These are phyloP conservation scores for Monopterus albus DNA, from an alignment of 2,113 vertebrate species.

Conservation along the genomic window DNA sequence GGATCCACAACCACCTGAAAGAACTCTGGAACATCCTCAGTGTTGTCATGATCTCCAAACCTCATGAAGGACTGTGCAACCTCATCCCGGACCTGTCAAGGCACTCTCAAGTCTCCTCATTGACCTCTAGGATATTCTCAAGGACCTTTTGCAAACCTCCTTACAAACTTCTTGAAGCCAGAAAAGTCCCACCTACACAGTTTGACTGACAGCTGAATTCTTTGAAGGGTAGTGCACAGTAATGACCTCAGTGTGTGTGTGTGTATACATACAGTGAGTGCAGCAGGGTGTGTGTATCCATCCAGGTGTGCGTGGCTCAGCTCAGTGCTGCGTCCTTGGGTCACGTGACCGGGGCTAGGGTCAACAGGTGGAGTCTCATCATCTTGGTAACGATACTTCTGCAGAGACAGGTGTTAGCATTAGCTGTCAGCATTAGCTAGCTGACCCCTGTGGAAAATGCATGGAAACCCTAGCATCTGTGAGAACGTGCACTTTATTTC, in stretches of 20 bases:
- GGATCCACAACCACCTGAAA: too few species aligned
- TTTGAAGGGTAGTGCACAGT: conserved; percentile 1
- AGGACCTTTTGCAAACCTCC: too few species aligned
- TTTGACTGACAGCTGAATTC: not conserved
- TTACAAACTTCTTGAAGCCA: too few species aligned
- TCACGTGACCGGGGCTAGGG: conserved; percentile 80
- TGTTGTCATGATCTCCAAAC: too few species aligned
- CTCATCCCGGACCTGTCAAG: too few species aligned
- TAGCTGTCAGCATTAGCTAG: conserved; percentile 26
- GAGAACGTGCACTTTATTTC: too few species aligned
- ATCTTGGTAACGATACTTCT: conserved; percentile 86
- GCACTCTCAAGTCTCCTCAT: too few species aligned
- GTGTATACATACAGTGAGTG: conserved; percentile 76
- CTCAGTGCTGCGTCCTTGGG: conserved; percentile 72
- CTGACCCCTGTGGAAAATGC: too few species aligned
- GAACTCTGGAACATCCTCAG: too few species aligned
- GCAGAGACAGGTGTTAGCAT: conserved; percentile 32
- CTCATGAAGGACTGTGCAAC: too few species aligned
- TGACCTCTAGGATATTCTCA: not conserved
- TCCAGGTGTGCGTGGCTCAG: conserved; percentile 82
- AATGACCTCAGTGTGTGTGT: conserved; percentile 49
- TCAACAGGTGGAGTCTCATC: conserved; percentile 82
- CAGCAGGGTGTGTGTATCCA: conserved; percentile 83
- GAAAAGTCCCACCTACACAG: too few species aligned
- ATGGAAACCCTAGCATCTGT: too few species aligned